phyloP scores from a whole-genome alignment of 1,140 invertebrate species.

The Drosophila pruinosa region DNA sequence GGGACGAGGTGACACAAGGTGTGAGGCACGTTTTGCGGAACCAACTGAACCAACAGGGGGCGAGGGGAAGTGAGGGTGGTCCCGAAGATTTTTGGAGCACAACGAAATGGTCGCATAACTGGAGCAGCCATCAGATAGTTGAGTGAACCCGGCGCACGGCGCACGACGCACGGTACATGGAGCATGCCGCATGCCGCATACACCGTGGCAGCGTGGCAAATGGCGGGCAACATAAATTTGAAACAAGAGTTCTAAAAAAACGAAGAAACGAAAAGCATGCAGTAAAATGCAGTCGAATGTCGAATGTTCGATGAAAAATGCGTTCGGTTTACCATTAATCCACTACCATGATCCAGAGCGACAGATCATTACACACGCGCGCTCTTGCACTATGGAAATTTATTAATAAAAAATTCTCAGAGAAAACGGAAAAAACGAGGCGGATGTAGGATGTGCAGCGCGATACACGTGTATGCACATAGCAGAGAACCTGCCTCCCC shows the following conservation, averaged over 20 bases:
- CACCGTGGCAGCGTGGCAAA: conserved; percentile 14
- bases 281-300: conserved; percentile 56
- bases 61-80: not conserved
- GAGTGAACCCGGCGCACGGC: conserved; percentile 52
- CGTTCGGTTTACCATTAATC: conserved; percentile 82
- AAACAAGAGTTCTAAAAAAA: conserved; percentile 8
- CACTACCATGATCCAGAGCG: conserved; percentile 72
- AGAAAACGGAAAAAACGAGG: conserved; percentile 32
- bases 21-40: conserved; percentile 54
- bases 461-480: conserved; percentile 28
- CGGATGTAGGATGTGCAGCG: conserved; percentile 25
- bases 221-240: conserved; percentile 51
- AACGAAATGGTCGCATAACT: conserved; percentile 68
- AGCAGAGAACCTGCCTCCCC: not conserved
- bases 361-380: conserved; percentile 82
- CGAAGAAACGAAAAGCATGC: not conserved
- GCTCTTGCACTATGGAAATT: conserved; percentile 52
- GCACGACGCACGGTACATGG: conserved; percentile 26
- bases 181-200: not conserved
- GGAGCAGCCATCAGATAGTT: conserved; percentile 45
- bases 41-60: conserved; percentile 31
- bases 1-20: conserved; percentile 7
- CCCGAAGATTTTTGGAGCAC: conserved; percentile 58
- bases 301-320: conserved; percentile 76
- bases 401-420: conserved; percentile 70